Percentiles rank a stretch among this genome's conserved stretches.
Conservation (phyloP, 2,797 vertebrate genomes). For the Hypotaenidia okinawae region DNA sequence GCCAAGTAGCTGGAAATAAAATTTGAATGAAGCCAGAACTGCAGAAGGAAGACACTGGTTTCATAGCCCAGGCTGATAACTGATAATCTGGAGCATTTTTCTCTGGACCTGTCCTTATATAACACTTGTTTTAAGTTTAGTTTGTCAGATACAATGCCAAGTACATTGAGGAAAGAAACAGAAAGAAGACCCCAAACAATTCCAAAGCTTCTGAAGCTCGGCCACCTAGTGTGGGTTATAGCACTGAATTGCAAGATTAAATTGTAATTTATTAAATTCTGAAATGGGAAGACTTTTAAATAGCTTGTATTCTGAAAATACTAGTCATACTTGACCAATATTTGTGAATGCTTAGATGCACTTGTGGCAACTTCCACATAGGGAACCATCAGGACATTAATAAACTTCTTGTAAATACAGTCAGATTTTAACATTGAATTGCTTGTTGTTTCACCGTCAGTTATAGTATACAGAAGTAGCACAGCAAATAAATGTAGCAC, state of each 20-base stretch:
- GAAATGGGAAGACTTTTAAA: not conserved
- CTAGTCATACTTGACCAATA: not conserved
- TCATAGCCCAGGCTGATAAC: not conserved
- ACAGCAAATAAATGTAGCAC: not conserved
- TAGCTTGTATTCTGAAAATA: not conserved
- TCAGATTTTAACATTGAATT: not conserved
- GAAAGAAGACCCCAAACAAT: not conserved
- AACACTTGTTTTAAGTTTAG: not conserved
- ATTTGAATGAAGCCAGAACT: not conserved
- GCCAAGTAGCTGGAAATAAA: not conserved
- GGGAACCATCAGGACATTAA: not conserved
- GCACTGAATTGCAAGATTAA: not conserved
- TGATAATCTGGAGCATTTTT: not conserved
- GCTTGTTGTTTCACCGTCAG: not conserved
- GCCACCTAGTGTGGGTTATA: not conserved
- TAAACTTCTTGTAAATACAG: not conserved
- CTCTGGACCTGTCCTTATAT: not conserved
- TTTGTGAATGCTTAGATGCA: not conserved
- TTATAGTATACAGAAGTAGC: not conserved
- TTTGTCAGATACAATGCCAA: not conserved
- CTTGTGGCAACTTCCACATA: not conserved
- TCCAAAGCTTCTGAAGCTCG: not conserved
- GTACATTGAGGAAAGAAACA: too few species aligned
- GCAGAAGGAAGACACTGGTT: not conserved
- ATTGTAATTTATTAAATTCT: not conserved